A percentile compares a stretch with the other conserved stretches of the same genome.
These are phyloP conservation scores for Drosophila tristis DNA, from an alignment of 1,140 invertebrate genomes.

Conservation along the genomic window DNA sequence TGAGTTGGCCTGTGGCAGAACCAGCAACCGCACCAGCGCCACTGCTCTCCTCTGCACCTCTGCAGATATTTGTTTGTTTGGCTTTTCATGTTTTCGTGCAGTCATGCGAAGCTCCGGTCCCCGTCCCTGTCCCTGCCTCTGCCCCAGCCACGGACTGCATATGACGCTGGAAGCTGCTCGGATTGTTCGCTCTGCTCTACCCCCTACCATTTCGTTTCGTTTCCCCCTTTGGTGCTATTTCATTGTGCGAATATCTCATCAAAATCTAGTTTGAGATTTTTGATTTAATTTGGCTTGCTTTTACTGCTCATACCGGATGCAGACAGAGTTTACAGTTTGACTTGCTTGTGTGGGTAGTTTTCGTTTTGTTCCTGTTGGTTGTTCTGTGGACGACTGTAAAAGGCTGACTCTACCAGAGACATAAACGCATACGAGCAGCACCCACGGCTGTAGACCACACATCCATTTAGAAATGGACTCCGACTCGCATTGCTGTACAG, in stretches of 20 bases:
- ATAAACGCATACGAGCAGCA: slow-evolving; percentile 32
- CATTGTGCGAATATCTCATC: slow-evolving; percentile 47
- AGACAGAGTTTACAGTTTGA: slow-evolving; percentile 26
- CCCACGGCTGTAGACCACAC: slow-evolving; percentile 12
- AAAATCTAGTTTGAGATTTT: slow-evolving; percentile 80
- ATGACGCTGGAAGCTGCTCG: slow-evolving; percentile 31
- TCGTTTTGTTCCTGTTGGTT: too few species aligned
- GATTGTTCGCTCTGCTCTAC: slow-evolving; percentile 60
- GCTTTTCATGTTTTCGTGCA: slow-evolving; percentile 55
- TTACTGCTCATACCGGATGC: slow-evolving; percentile 42
- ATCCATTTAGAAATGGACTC: neutral
- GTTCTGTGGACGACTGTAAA: slow-evolving; percentile 43
- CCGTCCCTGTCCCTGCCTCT: slow-evolving; percentile 8
- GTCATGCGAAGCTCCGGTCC: slow-evolving; percentile 35
- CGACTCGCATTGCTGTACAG: too few species aligned
- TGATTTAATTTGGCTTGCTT: slow-evolving; percentile 76
- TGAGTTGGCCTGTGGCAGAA: slow-evolving; percentile 62
- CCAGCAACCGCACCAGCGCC: slow-evolving; percentile 12
- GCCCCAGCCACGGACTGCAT: slow-evolving; percentile 2
- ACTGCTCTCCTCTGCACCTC: slow-evolving; percentile 18
- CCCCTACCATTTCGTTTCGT: neutral
- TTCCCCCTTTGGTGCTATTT: neutral
- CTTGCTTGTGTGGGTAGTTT: slow-evolving; percentile 19
- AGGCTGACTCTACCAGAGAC: slow-evolving; percentile 40
- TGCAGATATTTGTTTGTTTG: slow-evolving; percentile 67